Base-by-base conservation (phyloP, 2,888 invertebrate genomes). In the Nezara viridula region DNA sequence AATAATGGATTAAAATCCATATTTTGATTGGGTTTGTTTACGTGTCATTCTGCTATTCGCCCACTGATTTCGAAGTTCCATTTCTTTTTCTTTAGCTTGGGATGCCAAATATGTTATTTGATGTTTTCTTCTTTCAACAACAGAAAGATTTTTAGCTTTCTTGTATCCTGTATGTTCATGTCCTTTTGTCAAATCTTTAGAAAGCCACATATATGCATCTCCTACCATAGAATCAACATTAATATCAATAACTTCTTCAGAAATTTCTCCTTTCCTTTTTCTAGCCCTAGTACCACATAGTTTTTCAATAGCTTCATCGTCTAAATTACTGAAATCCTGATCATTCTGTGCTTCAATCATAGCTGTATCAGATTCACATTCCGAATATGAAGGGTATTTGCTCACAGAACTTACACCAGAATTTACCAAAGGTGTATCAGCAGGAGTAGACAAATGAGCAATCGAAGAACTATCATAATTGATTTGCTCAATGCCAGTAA, bases 61-160 rank as follows among this genome's bases (percentile, higher is more conserved):
- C 98, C 98, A 99, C 93, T 97, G 96, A 92, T 98, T 98, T 92
- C 98, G 97, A 88, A 99, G 93, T 92, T 98, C 98, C 90, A 97
- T 95, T 93, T 99, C 98, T 93, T 98, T 97, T 90, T 98, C 98
- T 93, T 98, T 98, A 5, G 98, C 99, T 95, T 98, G 95, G 91
- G 95, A 94, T 91, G 90, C 92, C 92, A 91, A 91, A 90, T 88
- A 92, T 1, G 98, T 98, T 91, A 99, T 98, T 94, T 99, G 98
- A 94, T 99, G 98, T 93, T 98, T 98, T 91, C 96, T 94, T 91
- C 95, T 95, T 89, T 97, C 96, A 91, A 95, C 95, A 19, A 94
- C 94, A n/a, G 95, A 95, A 0, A 96, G 96, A 91, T 94, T 93
- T 89, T 91, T 92, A 91, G 92, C 92, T 92, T 92, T 89, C 95